Conservation (phyloP, 2,888 invertebrate genomes). For the Drosophila aldrichi region DNA sequence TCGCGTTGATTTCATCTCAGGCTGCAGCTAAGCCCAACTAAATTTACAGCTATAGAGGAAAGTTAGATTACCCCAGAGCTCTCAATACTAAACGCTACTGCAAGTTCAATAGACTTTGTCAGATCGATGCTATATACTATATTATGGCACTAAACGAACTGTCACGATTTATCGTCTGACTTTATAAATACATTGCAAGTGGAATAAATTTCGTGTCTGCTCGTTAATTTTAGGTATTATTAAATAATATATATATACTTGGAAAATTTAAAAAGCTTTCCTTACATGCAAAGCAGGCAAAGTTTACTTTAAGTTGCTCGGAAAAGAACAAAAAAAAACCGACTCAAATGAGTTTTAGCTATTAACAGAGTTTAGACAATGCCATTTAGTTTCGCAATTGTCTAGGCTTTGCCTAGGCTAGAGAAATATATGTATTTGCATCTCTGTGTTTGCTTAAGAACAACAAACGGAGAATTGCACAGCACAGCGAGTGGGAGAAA, state of each 20-base stretch:
- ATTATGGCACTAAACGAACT: background rate
- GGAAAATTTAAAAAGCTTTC: background rate
- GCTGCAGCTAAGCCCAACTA: background rate
- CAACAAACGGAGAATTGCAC: conserved; percentile 5
- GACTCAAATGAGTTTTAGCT: background rate
- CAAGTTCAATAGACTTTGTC: conserved; percentile 36
- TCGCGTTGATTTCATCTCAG: conserved; percentile 9
- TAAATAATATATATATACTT: background rate
- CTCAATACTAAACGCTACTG: background rate
- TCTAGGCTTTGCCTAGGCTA: background rate
- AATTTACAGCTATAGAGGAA: conserved; percentile 4
- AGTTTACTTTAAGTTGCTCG: background rate
- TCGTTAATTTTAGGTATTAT: background rate
- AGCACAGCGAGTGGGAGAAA: conserved; percentile 36
- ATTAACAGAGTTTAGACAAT: conserved; percentile 6
- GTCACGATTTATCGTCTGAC: conserved; percentile 21
- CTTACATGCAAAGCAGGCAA: background rate
- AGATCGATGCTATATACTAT: background rate
- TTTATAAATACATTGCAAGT: background rate
- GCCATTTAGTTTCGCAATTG: background rate
- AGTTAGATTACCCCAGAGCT: background rate
- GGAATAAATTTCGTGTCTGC: background rate
- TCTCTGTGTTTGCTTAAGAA: conserved; percentile 7
- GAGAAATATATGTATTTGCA: background rate
- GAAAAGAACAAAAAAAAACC: too few species aligned